Percentiles rank a stretch among this genome's conserved stretches.
phyloP scores from a whole-genome alignment of 2,888 invertebrate species.

The Leptopterna dolabrata region DNA sequence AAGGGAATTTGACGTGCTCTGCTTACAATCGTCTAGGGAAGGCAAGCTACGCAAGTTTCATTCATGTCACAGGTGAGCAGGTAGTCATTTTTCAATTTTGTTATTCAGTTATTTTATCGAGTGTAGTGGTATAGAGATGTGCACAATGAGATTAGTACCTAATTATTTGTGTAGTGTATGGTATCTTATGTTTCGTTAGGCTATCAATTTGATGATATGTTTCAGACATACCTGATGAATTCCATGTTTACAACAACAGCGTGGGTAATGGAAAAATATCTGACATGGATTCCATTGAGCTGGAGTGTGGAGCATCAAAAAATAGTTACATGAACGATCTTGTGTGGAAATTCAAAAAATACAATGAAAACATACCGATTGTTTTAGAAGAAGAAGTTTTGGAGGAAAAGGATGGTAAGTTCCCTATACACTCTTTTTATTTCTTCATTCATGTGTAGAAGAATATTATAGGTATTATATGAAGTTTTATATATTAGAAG shows the following conservation, averaged over 20 bases:
- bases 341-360: neutral
- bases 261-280: constrained; percentile 23
- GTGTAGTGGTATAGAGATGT: no score
- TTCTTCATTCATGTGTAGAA: no score
- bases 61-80: neutral
- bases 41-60: neutral
- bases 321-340: constrained; percentile 6
- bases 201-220: neutral
- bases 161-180: no score
- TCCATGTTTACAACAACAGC: constrained; percentile 32
- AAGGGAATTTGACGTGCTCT: constrained; percentile 62
- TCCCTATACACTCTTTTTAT: neutral
- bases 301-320: constrained; percentile 35
- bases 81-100: no score
- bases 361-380: neutral
- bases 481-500: no score
- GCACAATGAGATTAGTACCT: no score
- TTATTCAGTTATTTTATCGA: no score
- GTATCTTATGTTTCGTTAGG: no score
- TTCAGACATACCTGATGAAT: constrained; percentile 36
- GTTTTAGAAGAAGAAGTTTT: neutral
- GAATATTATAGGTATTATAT: no score
- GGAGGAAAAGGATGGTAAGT: neutral
- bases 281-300: constrained; percentile 8
- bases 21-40: constrained; percentile 36